A percentile compares a stretch with the other conserved stretches of the same genome.
These are phyloP conservation scores for Ips typographus DNA, from an alignment of 1,140 invertebrate genomes.

Conservation along the genomic window DNA sequence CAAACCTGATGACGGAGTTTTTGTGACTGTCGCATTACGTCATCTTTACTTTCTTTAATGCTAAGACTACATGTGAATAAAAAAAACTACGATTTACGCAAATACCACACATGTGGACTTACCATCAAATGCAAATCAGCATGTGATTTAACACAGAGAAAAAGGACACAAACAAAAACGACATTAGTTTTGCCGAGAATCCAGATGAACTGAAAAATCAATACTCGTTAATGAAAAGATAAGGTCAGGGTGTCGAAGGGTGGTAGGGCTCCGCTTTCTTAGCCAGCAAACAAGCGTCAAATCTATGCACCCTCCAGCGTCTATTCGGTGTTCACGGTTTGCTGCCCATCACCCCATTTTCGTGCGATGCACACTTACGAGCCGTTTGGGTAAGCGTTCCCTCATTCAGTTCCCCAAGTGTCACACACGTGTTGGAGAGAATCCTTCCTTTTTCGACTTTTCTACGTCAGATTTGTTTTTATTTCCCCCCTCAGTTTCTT, in stretches of 20 bases:
- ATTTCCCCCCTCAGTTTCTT: no score
- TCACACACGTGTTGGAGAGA: conserved; percentile 21
- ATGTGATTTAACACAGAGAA: no score
- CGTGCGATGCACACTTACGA: conserved; percentile 42
- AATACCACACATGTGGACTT: no score
- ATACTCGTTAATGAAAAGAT: conserved; percentile 30
- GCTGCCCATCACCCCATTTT: conserved; percentile 48
- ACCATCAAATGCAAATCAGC: no score
- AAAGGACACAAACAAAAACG: no score
- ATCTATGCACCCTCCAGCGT: conserved; percentile 46
- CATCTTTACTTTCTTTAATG: no score
- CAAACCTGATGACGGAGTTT: no score
- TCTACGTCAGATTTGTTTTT: no score
- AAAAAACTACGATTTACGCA: no score
- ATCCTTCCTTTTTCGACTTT: not conserved
- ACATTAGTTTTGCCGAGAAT: not conserved
- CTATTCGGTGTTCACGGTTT: conserved; percentile 51
- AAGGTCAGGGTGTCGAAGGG: conserved; percentile 34
- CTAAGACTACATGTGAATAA: no score
- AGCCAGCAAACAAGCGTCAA: conserved; percentile 44
- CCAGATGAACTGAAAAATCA: conserved; percentile 16
- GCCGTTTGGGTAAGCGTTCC: conserved; percentile 23
- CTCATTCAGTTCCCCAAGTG: conserved; percentile 20
- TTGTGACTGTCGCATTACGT: no score
- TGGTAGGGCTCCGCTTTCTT: conserved; percentile 35